Percentiles rank a stretch among this genome's conserved stretches.
Evolutionary conservation across 2,797 vertebrate genomes (phyloP).

Genomic region (Eurystomus glaucurus): DNA sequence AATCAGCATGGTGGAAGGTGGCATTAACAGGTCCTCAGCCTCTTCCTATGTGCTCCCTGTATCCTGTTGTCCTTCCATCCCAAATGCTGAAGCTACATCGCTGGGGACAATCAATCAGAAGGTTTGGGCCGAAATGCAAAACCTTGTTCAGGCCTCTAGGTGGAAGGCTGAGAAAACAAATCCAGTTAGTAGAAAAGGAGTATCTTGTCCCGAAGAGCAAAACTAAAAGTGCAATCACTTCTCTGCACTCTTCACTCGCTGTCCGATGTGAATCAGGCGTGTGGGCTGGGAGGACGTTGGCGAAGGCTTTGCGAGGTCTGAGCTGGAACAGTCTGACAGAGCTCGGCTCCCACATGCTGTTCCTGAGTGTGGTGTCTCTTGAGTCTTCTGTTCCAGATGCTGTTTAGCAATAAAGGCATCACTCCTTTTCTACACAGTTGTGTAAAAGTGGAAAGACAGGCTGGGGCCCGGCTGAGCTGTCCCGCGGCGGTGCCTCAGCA

Average conservation of each 20-base stretch:
- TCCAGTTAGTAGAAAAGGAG: neutral
- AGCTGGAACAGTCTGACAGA: constrained; percentile 4
- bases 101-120: neutral
- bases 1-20: neutral
- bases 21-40: neutral
- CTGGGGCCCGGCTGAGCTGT: neutral
- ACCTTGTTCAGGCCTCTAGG: neutral
- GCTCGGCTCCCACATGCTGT: neutral
- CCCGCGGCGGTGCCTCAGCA: rapidly evolving
- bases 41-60: neutral
- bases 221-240: neutral
- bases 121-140: neutral
- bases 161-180: constrained; percentile 35
- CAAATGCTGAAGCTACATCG: neutral
- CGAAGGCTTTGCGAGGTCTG: neutral
- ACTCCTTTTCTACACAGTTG: neutral
- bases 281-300: neutral
- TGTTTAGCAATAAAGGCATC: constrained; percentile 57
- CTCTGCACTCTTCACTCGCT: neutral
- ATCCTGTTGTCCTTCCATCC: neutral
- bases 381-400: neutral
- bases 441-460: constrained; percentile 69
- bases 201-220: neutral
- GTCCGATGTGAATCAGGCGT: constrained; percentile 11
- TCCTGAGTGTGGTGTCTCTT: neutral